Base-by-base conservation (phyloP, 2,888 invertebrate genomes). In the Cheilosia impressa region DNA sequence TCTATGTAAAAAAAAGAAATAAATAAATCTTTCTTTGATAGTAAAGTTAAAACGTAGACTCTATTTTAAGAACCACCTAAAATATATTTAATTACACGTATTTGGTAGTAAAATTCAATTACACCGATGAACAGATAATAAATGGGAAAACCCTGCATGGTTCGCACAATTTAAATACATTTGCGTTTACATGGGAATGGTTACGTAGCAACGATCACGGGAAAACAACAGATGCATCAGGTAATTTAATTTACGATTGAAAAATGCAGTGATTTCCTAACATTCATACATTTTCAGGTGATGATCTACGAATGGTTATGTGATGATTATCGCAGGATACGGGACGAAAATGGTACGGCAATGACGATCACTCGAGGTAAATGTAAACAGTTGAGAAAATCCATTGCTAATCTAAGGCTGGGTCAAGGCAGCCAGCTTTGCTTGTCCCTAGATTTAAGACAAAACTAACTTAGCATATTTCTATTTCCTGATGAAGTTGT, bases 61-160 rank as follows among this genome's bases (percentile, higher is more conserved):
- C 38, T 66, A 66, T 72, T 65, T 72, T 43, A 65, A 38, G 63
- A 55, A 13, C 22, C 6, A 71, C 19, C 55, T 2, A 13, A 62
- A 9, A 55, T 57, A 69, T 69, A 45, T 24, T 57, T 75, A 58
- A 69, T n/a, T 60, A 60, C 31, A 17, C 27, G 19, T 31, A 45
- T 47, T 47, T 47, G 47, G 19, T 47, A 47, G 10, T 47, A 19
- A 62, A 62, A 7, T 7, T 50, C n/a, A 19, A 50, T 63, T 19
- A 7, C 22, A 17, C 43, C 43, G 10, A 38, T 38, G 38, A 31
- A 34, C 15, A 34, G 4, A 50, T 19, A 50, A 38, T 50, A 50
- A 65, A 65, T 15, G n/a, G 27, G 47, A 34, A 34, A 2, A 47
- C 47, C 63, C 5, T 19, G 17, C 31, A 15, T 7, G 34, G 31